Percentiles rank a stretch among this genome's conserved stretches.
Conservation (phyloP, 1,140 invertebrate genomes). For the Procambarus virginalis region DNA sequence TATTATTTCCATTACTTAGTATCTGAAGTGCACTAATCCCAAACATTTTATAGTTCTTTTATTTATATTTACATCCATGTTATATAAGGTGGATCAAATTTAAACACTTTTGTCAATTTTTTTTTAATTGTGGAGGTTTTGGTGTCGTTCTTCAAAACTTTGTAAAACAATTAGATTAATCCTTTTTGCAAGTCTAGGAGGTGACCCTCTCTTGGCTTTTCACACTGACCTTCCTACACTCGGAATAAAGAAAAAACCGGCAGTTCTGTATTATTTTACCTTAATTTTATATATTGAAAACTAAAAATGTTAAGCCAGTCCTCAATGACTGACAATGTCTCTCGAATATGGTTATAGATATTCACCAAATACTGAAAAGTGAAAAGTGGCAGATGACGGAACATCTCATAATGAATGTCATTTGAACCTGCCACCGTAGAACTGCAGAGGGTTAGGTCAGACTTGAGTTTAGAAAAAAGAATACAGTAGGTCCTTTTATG, state of each 20-base stretch:
- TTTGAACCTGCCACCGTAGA: too few relatives aligned
- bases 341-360: too few relatives aligned
- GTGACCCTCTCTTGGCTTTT: conserved; percentile 36
- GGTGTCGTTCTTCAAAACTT: not conserved
- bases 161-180: conserved; percentile 4
- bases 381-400: too few relatives aligned
- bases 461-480: too few relatives aligned
- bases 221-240: conserved; percentile 40
- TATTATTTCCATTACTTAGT: conserved; percentile 11
- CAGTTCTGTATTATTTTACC: not conserved
- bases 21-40: not conserved
- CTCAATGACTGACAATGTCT: too few relatives aligned
- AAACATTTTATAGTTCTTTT: not conserved
- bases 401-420: too few relatives aligned
- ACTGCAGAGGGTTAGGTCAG: too few relatives aligned
- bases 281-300: too few relatives aligned
- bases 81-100: not conserved
- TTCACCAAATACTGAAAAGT: too few relatives aligned
- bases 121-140: conserved; percentile 1
- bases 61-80: not conserved
- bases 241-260: conserved; percentile 5
- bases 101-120: not conserved
- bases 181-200: conserved; percentile 24
- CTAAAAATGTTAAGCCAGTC: too few relatives aligned
- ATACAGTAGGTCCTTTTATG: too few relatives aligned